Conservation (phyloP, 2,113 vertebrate genomes). For the Rhipidura dahli region DNA sequence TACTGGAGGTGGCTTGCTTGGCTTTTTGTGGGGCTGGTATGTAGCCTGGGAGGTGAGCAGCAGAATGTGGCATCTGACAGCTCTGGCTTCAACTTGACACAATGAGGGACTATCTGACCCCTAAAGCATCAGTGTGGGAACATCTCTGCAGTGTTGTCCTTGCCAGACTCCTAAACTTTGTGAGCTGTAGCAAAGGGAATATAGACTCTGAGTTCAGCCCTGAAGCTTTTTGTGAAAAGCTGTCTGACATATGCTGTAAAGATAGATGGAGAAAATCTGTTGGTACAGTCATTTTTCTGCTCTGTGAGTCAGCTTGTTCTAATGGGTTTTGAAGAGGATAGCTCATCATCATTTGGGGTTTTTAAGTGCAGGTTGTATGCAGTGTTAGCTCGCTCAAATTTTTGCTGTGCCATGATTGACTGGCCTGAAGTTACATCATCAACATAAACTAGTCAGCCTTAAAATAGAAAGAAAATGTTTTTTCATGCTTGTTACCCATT, state of each 20-base stretch:
- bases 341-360: conserved; percentile 41
- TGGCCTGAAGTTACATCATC: not conserved
- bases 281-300: conserved; percentile 38
- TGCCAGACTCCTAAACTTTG: not conserved
- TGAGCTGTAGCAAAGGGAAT: not conserved
- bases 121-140: not conserved
- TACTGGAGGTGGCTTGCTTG: not conserved
- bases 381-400: conserved; percentile 2
- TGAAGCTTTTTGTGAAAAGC: not conserved
- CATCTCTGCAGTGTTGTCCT: not conserved
- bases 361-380: conserved; percentile 50
- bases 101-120: not conserved
- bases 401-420: conserved; percentile 17
- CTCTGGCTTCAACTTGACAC: not conserved
- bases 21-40: not conserved
- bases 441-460: not conserved
- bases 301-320: conserved; percentile 52
- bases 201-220: not conserved
- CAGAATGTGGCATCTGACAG: not conserved
- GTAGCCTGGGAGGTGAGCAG: not conserved
- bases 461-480: not conserved
- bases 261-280: conserved; percentile 26
- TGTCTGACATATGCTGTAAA: conserved; percentile 29
- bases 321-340: conserved; percentile 48
- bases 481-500: not conserved